Conservation (phyloP, 2,113 vertebrate species). For the Lophotis ruficrista region DNA sequence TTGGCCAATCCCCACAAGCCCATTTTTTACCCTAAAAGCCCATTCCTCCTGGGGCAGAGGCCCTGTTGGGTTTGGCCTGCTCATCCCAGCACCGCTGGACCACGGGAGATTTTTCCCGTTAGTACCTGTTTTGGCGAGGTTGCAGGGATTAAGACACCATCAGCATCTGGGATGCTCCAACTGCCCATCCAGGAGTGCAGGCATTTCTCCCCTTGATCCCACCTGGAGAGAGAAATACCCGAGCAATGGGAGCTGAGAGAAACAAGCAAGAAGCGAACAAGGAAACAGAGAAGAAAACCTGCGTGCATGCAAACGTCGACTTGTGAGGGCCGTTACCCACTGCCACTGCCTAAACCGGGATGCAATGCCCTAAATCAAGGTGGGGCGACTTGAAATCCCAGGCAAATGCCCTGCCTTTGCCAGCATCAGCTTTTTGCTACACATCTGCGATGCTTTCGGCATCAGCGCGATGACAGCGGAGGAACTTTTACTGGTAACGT, state of each 20-base stretch:
- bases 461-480: slow-evolving; percentile 20
- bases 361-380: not conserved
- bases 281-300: not conserved
- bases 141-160: not conserved
- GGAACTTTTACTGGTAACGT: not conserved
- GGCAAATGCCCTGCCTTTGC: not conserved
- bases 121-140: not conserved
- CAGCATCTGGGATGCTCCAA: not conserved
- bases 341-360: not conserved
- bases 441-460: not conserved
- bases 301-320: accelerated
- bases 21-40: not conserved
- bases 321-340: not conserved
- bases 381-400: not conserved
- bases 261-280: not conserved
- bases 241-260: not conserved
- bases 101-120: not conserved
- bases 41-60: not conserved
- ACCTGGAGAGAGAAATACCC: not conserved
- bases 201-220: not conserved
- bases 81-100: not conserved
- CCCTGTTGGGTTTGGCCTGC: not conserved
- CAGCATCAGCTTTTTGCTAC: not conserved
- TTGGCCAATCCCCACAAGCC: not conserved
- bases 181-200: not conserved